Evolutionary conservation across 2,888 invertebrate genomes (phyloP).

Genomic region (Cyclophora albipunctata): DNA sequence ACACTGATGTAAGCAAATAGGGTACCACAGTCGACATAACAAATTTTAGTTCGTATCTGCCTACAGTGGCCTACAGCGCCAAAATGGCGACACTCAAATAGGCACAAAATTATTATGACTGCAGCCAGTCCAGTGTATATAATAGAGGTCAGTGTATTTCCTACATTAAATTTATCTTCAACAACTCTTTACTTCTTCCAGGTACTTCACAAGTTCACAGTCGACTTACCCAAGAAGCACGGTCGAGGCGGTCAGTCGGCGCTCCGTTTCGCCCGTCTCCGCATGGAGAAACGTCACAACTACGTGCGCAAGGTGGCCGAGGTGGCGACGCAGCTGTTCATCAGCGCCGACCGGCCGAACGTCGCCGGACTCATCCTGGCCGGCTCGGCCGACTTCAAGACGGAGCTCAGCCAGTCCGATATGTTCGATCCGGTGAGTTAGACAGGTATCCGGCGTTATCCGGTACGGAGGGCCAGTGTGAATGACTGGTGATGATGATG

Average conservation of each 20-base stretch:
- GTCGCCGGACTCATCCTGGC: conserved; percentile 98
- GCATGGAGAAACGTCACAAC: conserved; percentile 99
- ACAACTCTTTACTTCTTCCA: conserved; percentile 34
- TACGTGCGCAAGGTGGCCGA: conserved; percentile 95
- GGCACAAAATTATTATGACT: too few species aligned
- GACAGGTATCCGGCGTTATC: too few species aligned
- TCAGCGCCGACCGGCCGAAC: conserved; percentile 97
- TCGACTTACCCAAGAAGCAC: conserved; percentile 99
- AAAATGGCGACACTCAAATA: too few species aligned
- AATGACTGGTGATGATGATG: background rate
- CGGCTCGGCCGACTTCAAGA: conserved; percentile 99
- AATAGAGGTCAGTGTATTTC: too few species aligned
- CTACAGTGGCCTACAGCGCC: too few species aligned
- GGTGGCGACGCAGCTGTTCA: conserved; percentile 94
- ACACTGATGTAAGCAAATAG: too few species aligned
- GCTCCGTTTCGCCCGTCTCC: conserved; percentile 97
- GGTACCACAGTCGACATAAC: too few species aligned
- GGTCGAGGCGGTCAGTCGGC: conserved; percentile 99
- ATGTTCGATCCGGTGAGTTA: conserved; percentile 98
- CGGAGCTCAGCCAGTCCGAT: conserved; percentile 98
- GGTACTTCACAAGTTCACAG: conserved; percentile 97
- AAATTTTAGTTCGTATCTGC: too few species aligned
- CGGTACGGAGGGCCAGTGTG: too few species aligned
- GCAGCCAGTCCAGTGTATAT: too few species aligned
- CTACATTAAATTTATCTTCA: too few species aligned